Evolutionary conservation across 2,797 vertebrate genomes (phyloP), one percentile per base, ranked within the genome.

Genomic region (Notolabrus celidotus): DNA sequence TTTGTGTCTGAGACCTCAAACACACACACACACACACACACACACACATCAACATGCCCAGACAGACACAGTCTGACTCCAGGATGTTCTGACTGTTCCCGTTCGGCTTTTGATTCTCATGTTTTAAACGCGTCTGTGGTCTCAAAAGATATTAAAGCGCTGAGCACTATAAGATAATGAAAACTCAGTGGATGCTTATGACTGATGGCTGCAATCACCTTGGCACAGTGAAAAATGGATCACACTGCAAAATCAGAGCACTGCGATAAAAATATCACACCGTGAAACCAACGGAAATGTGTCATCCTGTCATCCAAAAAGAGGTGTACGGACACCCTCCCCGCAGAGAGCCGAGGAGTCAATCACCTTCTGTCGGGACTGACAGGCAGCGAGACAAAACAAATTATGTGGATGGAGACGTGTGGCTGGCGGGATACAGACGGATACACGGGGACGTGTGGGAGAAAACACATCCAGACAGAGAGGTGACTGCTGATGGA

Each of bases 321-420:
- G 62, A 27, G 50, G 72, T 12, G 25, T 53, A 15, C 0, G 77
- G 55, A 78, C 9, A 33, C 19, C 2, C 59, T 75, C 60, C 56
- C 76, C 0, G 34, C 2, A 0, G 71, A 83, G 60, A 17, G 61
- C 29, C 20, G 10, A 79, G 84, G 14, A 79, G 84, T 89, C 87
- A 62, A 79, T 89, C 86, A 67, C 67, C 55, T 64, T 64, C 72
- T 63, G 74, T 77, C 82, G 58, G n/a, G 73, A 83, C 70, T 64
- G 77, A 88, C 85, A 75, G 67, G 62, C 19, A 17, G 71, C 34
- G 71, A 74, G 69, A 88, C 79, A 70, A 86, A 84, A 84, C 77
- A 71, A 75, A 83, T 84, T 64, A 74, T 50, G 55, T 23, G 54
- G 72, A 85, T 19, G 50, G 70, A 76, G 65, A 80, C 71, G 45